phyloP scores from a whole-genome alignment of 2,888 invertebrate genomes.

The Ophion costatus region DNA sequence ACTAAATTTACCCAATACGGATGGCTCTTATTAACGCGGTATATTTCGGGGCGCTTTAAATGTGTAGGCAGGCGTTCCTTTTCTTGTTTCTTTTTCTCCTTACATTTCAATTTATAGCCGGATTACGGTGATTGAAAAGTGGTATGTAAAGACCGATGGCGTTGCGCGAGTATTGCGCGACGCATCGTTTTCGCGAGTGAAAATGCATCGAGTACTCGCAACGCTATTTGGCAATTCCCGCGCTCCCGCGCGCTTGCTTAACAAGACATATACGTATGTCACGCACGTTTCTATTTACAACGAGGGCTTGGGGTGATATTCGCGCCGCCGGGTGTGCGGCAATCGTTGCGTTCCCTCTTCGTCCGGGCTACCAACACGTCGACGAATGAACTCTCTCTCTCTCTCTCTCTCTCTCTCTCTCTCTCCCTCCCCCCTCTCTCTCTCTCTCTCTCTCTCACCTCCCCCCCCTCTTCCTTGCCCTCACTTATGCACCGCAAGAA shows the following conservation, averaged over 20 bases:
- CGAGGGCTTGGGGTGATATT: slow-evolving; percentile 47
- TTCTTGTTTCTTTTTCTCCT: not conserved
- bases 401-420: not conserved
- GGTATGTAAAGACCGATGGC: not conserved
- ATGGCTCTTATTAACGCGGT: not conserved
- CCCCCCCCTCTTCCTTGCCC: not conserved
- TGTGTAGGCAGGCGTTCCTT: not conserved
- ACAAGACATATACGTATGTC: slow-evolving; percentile 54
- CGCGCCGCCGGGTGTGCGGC: slow-evolving; percentile 49
- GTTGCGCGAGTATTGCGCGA: not conserved
- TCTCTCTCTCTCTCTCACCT: not conserved
- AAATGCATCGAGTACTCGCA: slow-evolving; percentile 39
- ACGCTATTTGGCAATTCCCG: slow-evolving; percentile 52
- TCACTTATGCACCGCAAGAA: slow-evolving; percentile 9
- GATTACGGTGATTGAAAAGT: not conserved
- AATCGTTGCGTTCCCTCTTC: slow-evolving; percentile 48
- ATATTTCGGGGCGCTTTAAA: not conserved
- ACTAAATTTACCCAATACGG: not conserved
- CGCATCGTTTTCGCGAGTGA: slow-evolving; percentile 10
- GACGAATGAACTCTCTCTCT: slow-evolving; percentile 2
- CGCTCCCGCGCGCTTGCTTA: slow-evolving; percentile 35
- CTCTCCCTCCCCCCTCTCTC: not conserved
- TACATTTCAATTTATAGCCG: not conserved
- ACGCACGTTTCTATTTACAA: slow-evolving; percentile 58
- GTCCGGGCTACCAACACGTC: slow-evolving; percentile 20